These are phyloP conservation scores for Paralichthys olivaceus DNA, from an alignment of 2,113 vertebrate species.

Conservation along the genomic window DNA sequence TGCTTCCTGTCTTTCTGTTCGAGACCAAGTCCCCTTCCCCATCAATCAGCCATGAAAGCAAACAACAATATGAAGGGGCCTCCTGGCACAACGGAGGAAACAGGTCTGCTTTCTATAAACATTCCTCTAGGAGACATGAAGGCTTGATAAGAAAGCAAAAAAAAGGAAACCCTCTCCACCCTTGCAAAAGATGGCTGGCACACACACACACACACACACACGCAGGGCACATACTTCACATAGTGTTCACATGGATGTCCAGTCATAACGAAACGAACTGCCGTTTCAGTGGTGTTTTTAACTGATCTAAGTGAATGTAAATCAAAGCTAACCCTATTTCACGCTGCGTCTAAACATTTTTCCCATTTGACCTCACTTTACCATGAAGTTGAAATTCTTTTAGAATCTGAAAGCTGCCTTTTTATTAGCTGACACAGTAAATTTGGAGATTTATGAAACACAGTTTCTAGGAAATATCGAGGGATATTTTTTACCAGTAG, in stretches of 20 bases:
- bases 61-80: slow-evolving; percentile 71
- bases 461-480: background rate
- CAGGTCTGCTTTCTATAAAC: slow-evolving; percentile 76
- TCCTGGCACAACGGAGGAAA: slow-evolving; percentile 67
- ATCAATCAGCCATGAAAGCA: slow-evolving; percentile 76
- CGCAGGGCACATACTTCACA: slow-evolving; percentile 62
- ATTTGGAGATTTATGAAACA: background rate
- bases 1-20: slow-evolving; percentile 71
- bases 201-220: slow-evolving; percentile 15
- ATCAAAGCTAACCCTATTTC: background rate
- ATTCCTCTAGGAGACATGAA: slow-evolving; percentile 70
- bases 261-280: slow-evolving; percentile 23
- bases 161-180: slow-evolving; percentile 48
- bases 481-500: background rate
- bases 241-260: slow-evolving; percentile 53
- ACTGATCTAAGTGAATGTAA: background rate
- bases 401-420: background rate
- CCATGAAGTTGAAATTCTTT: background rate
- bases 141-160: slow-evolving; percentile 68
- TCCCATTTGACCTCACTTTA: background rate
- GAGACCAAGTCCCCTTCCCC: slow-evolving; percentile 33
- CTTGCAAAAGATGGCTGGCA: background rate
- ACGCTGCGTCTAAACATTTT: slow-evolving; percentile 4
- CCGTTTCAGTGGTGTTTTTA: background rate
- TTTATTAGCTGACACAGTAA: background rate